Evolutionary conservation across 2,888 invertebrate genomes (phyloP), one percentile per base, ranked within the genome.

Genomic region (Pachliopta kotzebuea): DNA sequence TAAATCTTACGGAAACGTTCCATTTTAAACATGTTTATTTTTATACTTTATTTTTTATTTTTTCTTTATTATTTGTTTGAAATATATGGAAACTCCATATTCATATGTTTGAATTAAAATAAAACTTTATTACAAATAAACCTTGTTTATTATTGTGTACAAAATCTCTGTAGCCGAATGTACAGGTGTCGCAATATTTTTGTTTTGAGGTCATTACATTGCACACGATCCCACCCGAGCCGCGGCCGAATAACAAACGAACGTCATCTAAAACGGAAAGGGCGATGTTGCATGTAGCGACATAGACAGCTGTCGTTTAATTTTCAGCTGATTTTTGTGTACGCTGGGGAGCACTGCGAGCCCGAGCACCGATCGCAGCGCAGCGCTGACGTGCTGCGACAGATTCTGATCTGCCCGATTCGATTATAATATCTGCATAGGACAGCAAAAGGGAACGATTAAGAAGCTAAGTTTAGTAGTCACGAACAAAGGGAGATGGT

Each of bases 311-410:
- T 90, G 93, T 89, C 92, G 92, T 80, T 85, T 86, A 84, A 83
- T 85, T 85, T 92, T 88, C 92, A 92, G 91, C 92, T 91, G 92
- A 92, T 90, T 90, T 90, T 90, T 92, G 91, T 92, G 86, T 90
- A 92, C 89, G 87, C 83, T 81, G 79, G 75, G 73, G 70, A 70
- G 60, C 60, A 55, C 54, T 26, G 54, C 50, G 62, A 54, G 56
- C 53, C 42, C 50, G 21, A 42, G 26, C 37, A 54, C 20, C 29
- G 58, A 37, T 61, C 21, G 29, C 31, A 57, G 31, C 23, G 45
- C 26, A 53, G 61, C 58, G 61, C 52, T 29, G 61, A 57, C 45
- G 57, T 58, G 45, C 31, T 42, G 58, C 26, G 29, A 26, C n/a
- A 55, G 54, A 54, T 62, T 42, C 42, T 20, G 29, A 57, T 29